Base-by-base conservation (phyloP, 2,113 vertebrate species). In the Passer montanus region DNA sequence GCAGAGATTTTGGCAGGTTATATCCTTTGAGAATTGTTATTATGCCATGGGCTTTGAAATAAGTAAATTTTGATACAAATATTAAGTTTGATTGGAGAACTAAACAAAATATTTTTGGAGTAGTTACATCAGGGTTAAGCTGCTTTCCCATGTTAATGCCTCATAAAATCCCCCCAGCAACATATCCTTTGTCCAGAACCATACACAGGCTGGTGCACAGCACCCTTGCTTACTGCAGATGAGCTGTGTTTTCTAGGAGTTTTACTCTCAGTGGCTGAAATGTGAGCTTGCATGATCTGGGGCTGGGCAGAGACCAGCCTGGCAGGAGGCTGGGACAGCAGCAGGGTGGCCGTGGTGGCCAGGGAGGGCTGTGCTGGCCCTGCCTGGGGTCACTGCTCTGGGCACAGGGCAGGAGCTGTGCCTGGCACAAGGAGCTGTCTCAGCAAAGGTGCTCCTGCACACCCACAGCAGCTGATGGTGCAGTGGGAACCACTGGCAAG, bases 371-470 rank as follows among this genome's bases (percentile, higher is more conserved):
- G 64, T 2, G 3, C 35, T 55, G 89, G 76, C 56, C 18, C 46
- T 47, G 83, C 60, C 13, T 7, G 7, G 14, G 68, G 28, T 56
- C 7, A 1, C 67, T 7, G 3, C 63, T 52, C 15, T 19, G 77
- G 52, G 50, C 21, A 17, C 24, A 1, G 0, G 11, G 35, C 1
- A 2, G 72, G 70, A 62, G 47, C 64, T 2, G 8, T 64, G 77
- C 19, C 27, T 22, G 33, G 9, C 41, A 15, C 13, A 26, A 35
- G 55, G n/a, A 68, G 80, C 22, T 3, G 9, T 41, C 28, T 47
- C 1, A 0, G 24, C 13, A 2, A 16, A 62, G 35, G 27, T 37
- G 55, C 39, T 64, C 24, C 84, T 5, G 17, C 33, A 33, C 30
- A 4, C 14, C 50, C 46, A 2, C 22, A 50, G 76, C 1, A 4